Evolutionary conservation across 2,888 invertebrate species (phyloP), one percentile per base, ranked within the genome.

Genomic region (Carabus problematicus): DNA sequence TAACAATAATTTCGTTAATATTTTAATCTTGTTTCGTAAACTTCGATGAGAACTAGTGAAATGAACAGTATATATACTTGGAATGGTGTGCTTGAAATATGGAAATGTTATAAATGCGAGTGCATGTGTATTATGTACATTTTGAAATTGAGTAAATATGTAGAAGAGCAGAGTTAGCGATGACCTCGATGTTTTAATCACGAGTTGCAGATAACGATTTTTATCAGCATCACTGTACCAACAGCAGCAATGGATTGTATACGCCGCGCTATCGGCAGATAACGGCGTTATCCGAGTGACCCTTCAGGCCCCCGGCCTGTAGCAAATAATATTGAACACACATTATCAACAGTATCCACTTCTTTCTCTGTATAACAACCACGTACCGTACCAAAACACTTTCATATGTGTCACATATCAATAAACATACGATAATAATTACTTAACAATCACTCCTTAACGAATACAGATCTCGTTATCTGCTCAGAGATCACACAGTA

Each of bases 141-240:
- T 8, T 54, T 11, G n/a, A 18, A n/a, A 19, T 8, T 54, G 16
- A 12, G 19, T 54, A 14, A n/a, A 52, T 60, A 41, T 54, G 54
- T 60, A 67, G 42, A 54, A 60, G 58, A 54, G 52, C 16, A 42
- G 39, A 64, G n/a, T 14, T 43, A 43, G 19, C 19, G 55, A 60
- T 45, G 67, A 41, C 60, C 67, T 67, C 60, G 67, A 60, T 52
- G 43, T 67, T 67, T 54, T 45, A 54, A 60, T 67, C 67, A 67
- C 67, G 60, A 60, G 67, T 60, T 41, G 41, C 8, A 52, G 67
- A 67, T 67, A 67, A 67, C 29, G 60, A 14, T 67, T 54, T 40
- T 67, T 67, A 67, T 67, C 67, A 54, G 52, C 14, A 52, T 12
- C 14, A 12, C 9, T 4, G 52, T 52, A 19, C 19, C 16, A 16